A percentile compares a stretch with the other conserved stretches of the same genome.
phyloP scores from a whole-genome alignment of 64 coral and sea anemone genomes.

The Acropora tenuis region DNA sequence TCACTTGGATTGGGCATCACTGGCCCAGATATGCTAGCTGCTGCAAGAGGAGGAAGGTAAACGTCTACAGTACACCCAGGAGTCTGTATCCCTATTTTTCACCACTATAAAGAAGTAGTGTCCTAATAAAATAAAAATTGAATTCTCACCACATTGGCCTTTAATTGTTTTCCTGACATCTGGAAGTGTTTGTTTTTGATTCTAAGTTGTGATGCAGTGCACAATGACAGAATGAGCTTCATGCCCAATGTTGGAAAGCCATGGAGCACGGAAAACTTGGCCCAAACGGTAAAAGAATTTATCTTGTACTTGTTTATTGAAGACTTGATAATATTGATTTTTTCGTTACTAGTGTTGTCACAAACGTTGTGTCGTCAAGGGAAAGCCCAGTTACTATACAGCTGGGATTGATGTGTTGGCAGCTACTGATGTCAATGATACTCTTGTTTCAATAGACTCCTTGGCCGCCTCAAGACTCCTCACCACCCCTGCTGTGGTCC shows the following conservation, averaged over 20 bases:
- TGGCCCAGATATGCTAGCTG: slow-evolving; percentile 89
- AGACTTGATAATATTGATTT: too few species aligned
- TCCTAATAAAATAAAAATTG: too few species aligned
- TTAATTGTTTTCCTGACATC: too few species aligned
- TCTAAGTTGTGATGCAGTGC: slow-evolving; percentile 49
- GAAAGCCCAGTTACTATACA: too few species aligned
- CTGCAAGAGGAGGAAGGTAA: slow-evolving; percentile 90
- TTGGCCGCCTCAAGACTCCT: slow-evolving; percentile 77
- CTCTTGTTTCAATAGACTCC: slow-evolving; percentile 54
- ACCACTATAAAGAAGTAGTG: too few species aligned
- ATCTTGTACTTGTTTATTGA: neutral
- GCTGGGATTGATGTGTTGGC: too few species aligned
- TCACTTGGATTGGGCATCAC: slow-evolving; percentile 91
- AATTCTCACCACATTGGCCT: too few species aligned
- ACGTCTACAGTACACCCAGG: too few species aligned
- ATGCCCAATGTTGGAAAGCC: slow-evolving; percentile 55
- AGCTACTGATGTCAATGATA: neutral
- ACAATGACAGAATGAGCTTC: slow-evolving; percentile 3
- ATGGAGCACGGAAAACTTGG: slow-evolving; percentile 85
- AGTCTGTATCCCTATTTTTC: too few species aligned
- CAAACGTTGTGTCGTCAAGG: too few species aligned
- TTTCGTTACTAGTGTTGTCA: too few species aligned
- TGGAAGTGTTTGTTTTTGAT: neutral
- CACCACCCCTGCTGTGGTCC: slow-evolving; percentile 82
- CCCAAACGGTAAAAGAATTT: slow-evolving; percentile 58